Evolutionary conservation across 2,888 invertebrate species (phyloP).

Genomic region (Drosophila kokeensis): DNA sequence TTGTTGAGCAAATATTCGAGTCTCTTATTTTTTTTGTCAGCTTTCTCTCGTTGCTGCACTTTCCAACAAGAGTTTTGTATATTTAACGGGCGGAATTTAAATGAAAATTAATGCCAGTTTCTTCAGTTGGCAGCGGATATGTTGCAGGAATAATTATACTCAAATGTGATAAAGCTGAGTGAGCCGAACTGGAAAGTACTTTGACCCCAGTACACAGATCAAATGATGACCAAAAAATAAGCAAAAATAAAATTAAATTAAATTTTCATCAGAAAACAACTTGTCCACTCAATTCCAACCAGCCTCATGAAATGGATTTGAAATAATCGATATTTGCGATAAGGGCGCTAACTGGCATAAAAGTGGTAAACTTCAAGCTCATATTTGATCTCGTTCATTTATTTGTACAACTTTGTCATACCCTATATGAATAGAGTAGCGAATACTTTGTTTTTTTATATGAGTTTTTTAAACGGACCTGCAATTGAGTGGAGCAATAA

Average conservation of each 20-base stretch:
- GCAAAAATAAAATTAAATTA: not conserved
- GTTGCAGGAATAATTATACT: conserved; percentile 25
- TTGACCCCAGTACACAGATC: not conserved
- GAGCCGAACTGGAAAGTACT: not conserved
- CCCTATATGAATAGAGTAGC: not conserved
- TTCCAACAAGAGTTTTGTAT: conserved; percentile 47
- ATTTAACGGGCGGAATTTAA: conserved; percentile 67
- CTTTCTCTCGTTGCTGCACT: not conserved
- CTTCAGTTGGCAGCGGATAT: conserved; percentile 32
- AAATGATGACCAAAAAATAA: not conserved
- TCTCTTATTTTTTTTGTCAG: not conserved
- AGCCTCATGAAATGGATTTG: not conserved
- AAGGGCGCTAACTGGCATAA: not conserved
- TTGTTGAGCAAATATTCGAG: conserved; percentile 6
- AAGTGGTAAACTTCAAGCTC: not conserved
- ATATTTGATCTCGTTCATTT: not conserved
- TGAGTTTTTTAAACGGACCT: conserved; percentile 14
- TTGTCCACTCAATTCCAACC: not conserved
- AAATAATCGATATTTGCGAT: not conserved
- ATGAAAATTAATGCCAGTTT: conserved; percentile 71
- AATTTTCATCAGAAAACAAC: not conserved
- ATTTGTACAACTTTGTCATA: not conserved
- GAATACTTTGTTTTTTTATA: not conserved
- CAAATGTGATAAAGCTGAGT: not conserved
- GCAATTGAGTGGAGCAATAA: conserved; percentile 34